phyloP scores from a whole-genome alignment of 2,888 invertebrate genomes.

The Cheilosia variabilis region DNA sequence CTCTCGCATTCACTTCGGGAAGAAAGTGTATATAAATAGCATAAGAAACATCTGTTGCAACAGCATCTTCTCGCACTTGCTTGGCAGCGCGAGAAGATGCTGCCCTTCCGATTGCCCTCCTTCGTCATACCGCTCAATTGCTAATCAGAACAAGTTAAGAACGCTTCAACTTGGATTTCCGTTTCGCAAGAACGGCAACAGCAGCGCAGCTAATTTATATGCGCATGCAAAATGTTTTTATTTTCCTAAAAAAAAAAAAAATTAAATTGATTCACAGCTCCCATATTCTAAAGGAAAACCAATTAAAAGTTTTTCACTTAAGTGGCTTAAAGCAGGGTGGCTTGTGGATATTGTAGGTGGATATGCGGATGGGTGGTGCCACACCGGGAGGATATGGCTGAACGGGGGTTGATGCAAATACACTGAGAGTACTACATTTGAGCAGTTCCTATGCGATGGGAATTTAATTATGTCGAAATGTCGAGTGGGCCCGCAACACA shows the following conservation, averaged over 20 bases:
- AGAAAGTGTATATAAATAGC: constrained; percentile 30
- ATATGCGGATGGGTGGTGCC: constrained; percentile 3
- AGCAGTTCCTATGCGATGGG: constrained; percentile 52
- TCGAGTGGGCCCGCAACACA: constrained; percentile 35
- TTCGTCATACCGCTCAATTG: constrained; percentile 40
- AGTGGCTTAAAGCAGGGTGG: constrained; percentile 71
- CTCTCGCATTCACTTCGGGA: not conserved
- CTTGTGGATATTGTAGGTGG: constrained; percentile 15
- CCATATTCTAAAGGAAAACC: constrained; percentile 70
- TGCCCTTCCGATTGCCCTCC: constrained; percentile 9
- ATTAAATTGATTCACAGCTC: constrained; percentile 65
- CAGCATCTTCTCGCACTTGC: constrained; percentile 26
- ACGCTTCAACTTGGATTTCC: constrained; percentile 64
- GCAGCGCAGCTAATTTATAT: constrained; percentile 65
- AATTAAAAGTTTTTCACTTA: constrained; percentile 75
- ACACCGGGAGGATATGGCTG: constrained; percentile 14
- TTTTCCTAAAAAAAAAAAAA: constrained; percentile 8
- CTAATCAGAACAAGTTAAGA: constrained; percentile 69
- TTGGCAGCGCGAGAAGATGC: not conserved
- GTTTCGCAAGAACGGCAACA: constrained; percentile 50
- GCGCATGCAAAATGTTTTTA: constrained; percentile 63
- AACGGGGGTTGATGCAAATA: constrained; percentile 35
- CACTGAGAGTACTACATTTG: constrained; percentile 30
- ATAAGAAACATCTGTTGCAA: constrained; percentile 54
- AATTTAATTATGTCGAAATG: constrained; percentile 69